Evolutionary conservation across 2,113 vertebrate species (phyloP), one percentile per base, ranked within the genome.

Genomic region (Microtus oregoni): DNA sequence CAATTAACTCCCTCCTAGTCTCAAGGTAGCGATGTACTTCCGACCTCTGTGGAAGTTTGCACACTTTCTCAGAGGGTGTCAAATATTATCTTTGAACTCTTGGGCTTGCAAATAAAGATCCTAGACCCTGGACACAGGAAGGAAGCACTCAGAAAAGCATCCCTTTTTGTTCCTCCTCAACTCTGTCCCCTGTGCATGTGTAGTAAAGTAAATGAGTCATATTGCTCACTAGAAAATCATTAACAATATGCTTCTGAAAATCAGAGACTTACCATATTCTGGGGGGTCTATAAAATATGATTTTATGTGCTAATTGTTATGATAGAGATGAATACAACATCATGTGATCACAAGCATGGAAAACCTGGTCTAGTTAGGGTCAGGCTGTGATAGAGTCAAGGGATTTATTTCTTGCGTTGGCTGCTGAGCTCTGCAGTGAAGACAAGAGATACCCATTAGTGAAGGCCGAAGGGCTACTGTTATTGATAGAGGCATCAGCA

Each of bases 1-100:
- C 81, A 93, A 90, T 61, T 89, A 89, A 75, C 68, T 44, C 65
- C 58, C 78, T 55, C 85, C 19, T 50, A 65, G 17, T 58, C 93
- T 88, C 55, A 5, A 76, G 78, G 90, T 52, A 85, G 81, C 9
- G 12, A 58, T 44, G 38, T 4, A 5, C 3, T 52, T 47, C 75
- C 5, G 12, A 28, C 13, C 38, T 41, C 78, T 86, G 3, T 35
- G 20, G 61, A 77, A 58, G 63, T 68, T 38, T 65, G 14, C 22
- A 17, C 10, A 20, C 1, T 0, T 73, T 91, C 24, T 61, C 72
- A 70, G 30, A 89, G 52, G 3, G 24, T 72, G 47, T 91, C 91
- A 79, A 38, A 55, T 58, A 70, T 28, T 35, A 30, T 58, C 65
- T 92, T 58, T 91, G 81, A 77, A 92, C 70, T 83, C 44, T 52